Conservation (phyloP, 2,113 vertebrate genomes). For the Semnornis frantzii region DNA sequence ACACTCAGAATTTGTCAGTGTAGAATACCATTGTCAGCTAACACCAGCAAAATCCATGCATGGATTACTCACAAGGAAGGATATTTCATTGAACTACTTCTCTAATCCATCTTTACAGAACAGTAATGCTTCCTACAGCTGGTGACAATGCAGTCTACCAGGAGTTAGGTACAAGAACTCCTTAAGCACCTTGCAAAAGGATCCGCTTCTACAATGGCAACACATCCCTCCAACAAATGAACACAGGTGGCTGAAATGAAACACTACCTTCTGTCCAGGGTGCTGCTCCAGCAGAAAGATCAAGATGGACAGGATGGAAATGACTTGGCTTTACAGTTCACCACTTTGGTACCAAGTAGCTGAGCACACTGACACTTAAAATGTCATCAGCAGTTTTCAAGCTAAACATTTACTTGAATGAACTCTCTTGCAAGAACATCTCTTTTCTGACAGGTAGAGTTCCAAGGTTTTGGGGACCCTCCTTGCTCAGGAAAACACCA, state of each 20-base stretch:
- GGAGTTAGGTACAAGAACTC: neutral
- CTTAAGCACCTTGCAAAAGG: neutral
- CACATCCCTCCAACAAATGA: neutral
- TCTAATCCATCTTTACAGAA: neutral
- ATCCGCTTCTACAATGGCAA: neutral
- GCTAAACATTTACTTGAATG: neutral
- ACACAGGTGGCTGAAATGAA: neutral
- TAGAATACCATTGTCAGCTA: neutral
- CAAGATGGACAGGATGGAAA: neutral
- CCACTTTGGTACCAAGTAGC: neutral
- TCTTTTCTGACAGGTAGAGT: neutral
- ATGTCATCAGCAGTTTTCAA: neutral
- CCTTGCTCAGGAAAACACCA: neutral
- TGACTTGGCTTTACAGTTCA: neutral
- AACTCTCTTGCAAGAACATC: neutral
- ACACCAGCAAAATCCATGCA: neutral
- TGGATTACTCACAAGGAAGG: neutral
- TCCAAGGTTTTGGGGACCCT: neutral
- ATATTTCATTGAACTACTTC: neutral
- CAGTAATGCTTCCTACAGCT: neutral
- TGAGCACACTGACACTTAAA: neutral
- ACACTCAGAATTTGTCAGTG: neutral
- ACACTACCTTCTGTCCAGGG: neutral
- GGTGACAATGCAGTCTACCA: neutral
- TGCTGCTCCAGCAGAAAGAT: neutral